Evolutionary conservation across 2,888 invertebrate genomes (phyloP).

Genomic region (Esperia sulphurella): DNA sequence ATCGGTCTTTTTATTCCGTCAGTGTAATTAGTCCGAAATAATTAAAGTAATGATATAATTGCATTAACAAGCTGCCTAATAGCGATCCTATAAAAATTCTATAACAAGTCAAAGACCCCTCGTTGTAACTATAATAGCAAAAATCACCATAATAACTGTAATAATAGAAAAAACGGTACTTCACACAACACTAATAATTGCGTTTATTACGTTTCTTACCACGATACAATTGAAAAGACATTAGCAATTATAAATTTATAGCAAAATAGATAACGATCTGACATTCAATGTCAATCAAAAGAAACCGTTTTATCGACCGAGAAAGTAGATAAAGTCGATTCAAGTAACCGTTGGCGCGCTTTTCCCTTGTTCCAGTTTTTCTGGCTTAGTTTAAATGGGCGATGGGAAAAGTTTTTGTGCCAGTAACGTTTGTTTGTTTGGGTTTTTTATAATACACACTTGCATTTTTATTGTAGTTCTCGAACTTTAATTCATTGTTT

Average conservation of each 20-base stretch:
- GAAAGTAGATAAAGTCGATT: conserved; percentile 15
- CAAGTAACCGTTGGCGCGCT: conserved; percentile 11
- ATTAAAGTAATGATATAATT: too few species aligned
- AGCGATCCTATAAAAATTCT: background rate
- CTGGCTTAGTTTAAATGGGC: conserved; percentile 10
- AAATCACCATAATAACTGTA: conserved; percentile 7
- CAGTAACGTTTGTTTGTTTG: conserved; percentile 6
- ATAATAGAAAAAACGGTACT: conserved; percentile 3
- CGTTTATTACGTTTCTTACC: conserved; percentile 3
- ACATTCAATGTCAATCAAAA: conserved; percentile 9
- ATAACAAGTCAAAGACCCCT: conserved; percentile 2
- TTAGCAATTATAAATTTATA: conserved; percentile 9
- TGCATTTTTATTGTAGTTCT: too few species aligned
- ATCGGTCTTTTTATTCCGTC: too few species aligned
- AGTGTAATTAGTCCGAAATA: too few species aligned
- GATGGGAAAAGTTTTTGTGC: conserved; percentile 12
- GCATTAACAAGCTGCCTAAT: too few species aligned
- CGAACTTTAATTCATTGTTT: too few species aligned
- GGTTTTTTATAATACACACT: conserved; percentile 4
- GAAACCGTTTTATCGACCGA: conserved; percentile 17
- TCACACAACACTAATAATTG: conserved; percentile 4
- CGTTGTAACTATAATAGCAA: background rate
- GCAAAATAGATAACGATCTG: conserved; percentile 3
- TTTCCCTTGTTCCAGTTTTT: conserved; percentile 23
- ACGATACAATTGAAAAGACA: background rate